Percentiles rank a stretch among this genome's conserved stretches.
Conservation (phyloP, 2,113 vertebrate genomes). For the Carlito syrichta region DNA sequence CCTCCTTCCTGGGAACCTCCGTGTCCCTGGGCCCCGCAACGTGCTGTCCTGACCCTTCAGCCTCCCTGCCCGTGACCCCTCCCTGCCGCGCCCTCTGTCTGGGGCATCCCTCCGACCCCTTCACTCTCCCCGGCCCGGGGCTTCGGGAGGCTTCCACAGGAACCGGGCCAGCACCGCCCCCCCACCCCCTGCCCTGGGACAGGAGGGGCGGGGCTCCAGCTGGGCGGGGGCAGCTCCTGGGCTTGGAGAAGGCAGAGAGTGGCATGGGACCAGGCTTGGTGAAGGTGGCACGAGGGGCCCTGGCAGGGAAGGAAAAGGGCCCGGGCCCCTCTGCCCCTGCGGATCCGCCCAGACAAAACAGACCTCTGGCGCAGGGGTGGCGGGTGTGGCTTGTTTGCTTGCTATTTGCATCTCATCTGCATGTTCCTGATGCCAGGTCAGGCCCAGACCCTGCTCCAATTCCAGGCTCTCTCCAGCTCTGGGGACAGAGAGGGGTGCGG, state of each 20-base stretch:
- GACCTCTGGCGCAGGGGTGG: not conserved
- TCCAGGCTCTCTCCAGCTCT: not conserved
- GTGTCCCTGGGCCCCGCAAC: not conserved
- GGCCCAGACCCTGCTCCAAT: not conserved
- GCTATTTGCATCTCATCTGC: not conserved
- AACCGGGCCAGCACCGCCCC: not conserved
- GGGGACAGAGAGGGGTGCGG: not conserved
- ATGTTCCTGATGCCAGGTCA: not conserved
- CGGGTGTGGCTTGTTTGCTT: not conserved
- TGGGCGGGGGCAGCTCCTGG: not conserved
- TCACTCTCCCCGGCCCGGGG: not conserved
- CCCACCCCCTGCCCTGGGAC: too few relatives aligned
- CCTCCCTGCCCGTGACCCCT: not conserved
- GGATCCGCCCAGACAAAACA: not conserved
- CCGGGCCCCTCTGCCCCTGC: not conserved
- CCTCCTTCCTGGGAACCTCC: not conserved
- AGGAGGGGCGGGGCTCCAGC: not conserved
- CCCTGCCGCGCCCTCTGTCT: not conserved
- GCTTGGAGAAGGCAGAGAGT: not conserved
- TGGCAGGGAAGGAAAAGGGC: not conserved
- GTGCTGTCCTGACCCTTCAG: not conserved
- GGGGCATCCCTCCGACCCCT: not conserved
- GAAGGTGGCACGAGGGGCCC: not conserved
- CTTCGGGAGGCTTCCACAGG: not conserved
- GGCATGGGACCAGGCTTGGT: not conserved